These are phyloP conservation scores for Semicossyphus pulcher DNA, from an alignment of 2,113 vertebrate species.

Conservation along the genomic window DNA sequence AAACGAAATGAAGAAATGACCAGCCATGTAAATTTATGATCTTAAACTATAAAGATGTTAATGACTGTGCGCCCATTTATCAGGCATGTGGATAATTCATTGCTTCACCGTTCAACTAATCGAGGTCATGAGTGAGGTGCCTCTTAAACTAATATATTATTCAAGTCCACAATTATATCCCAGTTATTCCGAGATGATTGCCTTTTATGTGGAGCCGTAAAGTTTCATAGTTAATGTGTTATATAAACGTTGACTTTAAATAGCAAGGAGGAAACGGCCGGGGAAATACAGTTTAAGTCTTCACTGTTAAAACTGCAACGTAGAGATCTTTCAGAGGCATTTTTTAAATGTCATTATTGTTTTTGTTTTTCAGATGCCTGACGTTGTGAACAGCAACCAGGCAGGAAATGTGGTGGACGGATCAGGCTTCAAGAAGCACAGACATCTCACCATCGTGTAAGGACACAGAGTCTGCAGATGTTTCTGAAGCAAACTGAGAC, in stretches of 20 bases:
- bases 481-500: neutral
- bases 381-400: conserved; percentile 8
- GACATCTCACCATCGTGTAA: conserved; percentile 81
- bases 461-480: neutral
- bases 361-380: conserved; percentile 53
- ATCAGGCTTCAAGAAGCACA: conserved; percentile 65
- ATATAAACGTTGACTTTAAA: neutral
- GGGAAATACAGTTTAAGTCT: neutral
- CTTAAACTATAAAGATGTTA: conserved; percentile 6
- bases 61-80: conserved; percentile 17
- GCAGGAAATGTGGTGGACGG: neutral
- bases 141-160: conserved; percentile 17
- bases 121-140: conserved; percentile 2
- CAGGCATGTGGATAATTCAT: conserved; percentile 7
- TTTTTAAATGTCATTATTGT: neutral
- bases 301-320: neutral
- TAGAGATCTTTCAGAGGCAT: neutral
- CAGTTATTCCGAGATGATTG: conserved; percentile 9
- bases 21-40: conserved; percentile 17
- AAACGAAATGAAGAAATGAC: conserved; percentile 2
- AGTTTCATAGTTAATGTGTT: neutral
- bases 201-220: neutral
- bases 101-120: conserved; percentile 10
- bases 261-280: neutral
- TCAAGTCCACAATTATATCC: conserved; percentile 7